phyloP scores from a whole-genome alignment of 2,888 invertebrate species.

The Cheilosia pagana region DNA sequence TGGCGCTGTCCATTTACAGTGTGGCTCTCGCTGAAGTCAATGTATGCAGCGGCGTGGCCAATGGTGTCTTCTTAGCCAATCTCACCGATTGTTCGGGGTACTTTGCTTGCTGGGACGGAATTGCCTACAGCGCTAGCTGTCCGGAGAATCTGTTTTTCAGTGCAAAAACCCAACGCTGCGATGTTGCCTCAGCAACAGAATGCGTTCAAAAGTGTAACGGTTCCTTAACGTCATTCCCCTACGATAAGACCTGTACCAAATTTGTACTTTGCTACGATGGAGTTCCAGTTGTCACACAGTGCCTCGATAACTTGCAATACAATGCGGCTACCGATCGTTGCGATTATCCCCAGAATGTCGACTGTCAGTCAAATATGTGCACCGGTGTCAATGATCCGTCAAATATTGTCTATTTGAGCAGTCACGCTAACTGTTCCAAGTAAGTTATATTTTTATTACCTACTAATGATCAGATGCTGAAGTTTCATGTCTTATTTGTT shows the following conservation, averaged over 20 bases:
- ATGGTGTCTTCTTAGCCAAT: conserved; percentile 78
- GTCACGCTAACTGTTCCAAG: conserved; percentile 78
- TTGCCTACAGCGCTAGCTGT: conserved; percentile 77
- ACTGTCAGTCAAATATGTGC: conserved; percentile 80
- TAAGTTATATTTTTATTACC: conserved; percentile 62
- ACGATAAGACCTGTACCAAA: conserved; percentile 80
- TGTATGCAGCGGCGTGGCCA: conserved; percentile 76
- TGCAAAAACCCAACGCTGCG: conserved; percentile 76
- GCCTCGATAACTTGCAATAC: conserved; percentile 80
- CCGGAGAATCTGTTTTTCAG: conserved; percentile 58
- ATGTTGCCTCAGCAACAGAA: conserved; percentile 67
- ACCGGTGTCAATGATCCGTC: conserved; percentile 77
- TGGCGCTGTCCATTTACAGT: conserved; percentile 25
- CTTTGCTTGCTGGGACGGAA: conserved; percentile 77
- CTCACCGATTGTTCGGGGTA: conserved; percentile 77
- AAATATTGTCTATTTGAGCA: conserved; percentile 78
- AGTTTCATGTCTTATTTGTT: background rate
- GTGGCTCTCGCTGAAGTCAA: conserved; percentile 66
- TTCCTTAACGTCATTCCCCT: conserved; percentile 77
- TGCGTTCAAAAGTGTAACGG: conserved; percentile 78
- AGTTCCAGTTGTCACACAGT: conserved; percentile 78
- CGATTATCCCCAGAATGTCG: conserved; percentile 80
- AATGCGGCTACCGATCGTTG: conserved; percentile 80
- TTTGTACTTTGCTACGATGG: conserved; percentile 79
- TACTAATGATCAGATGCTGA: no score